Evolutionary conservation across 2,888 invertebrate species (phyloP), one percentile per base, ranked within the genome.

Genomic region (Dasypolia templi): DNA sequence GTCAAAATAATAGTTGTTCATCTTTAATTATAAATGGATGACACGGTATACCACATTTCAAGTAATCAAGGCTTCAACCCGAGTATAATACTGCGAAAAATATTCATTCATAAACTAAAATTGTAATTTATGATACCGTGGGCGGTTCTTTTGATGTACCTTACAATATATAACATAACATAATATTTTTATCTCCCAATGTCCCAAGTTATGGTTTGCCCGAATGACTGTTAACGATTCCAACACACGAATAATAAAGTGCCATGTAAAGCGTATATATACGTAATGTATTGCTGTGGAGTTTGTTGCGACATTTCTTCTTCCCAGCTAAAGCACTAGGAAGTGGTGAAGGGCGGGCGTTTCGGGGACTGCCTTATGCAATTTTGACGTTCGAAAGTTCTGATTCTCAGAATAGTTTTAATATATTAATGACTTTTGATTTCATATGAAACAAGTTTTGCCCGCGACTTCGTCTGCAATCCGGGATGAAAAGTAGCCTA

Each of bases 51-150:
- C 32, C 51, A 79, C 65, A 81, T 80, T 59, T 58, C 51, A n/a
- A 70, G 72, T 68, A 83, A 80, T 80, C 73, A 83, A 66, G 32
- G 63, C 59, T 3, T 53, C 68, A 70, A 61, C 70, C 78, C 46
- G 44, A 29, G 12, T 32, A 61, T 68, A 49, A 77, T 56, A 81
- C 35, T 75, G 79, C 42, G 66, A 70, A 80, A 49, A 75, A 53
- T 66, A 68, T 80, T 68, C 58, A 74, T 79, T 72, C 67, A 81
- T 77, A 67, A 83, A 68, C 66, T 63, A 65, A 70, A 79, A 78
- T 77, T 80, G 68, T 68, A 58, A 72, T 72, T 74, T 71, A 84
- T 49, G 58, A n/a, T 22, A 2, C 58, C 56, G 71, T 81, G 77
- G 82, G 77, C 71, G 81, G 62, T 42, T 61, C 72, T 44, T 82